Evolutionary conservation across 2,888 invertebrate genomes (phyloP).

Genomic region (Temnothorax unifasciatus): DNA sequence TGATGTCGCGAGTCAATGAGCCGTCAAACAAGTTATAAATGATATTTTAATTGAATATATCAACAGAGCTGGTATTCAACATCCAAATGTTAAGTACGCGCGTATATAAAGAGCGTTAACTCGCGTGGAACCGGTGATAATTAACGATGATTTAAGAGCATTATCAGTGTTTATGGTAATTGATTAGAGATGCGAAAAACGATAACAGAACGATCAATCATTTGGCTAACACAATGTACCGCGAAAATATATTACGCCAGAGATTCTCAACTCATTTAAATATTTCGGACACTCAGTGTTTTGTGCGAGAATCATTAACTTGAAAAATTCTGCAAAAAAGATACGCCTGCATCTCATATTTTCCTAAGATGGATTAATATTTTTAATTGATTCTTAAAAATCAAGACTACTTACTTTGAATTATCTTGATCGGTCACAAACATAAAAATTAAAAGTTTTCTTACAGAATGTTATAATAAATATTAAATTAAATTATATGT

Average conservation of each 20-base stretch:
- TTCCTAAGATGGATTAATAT: neutral
- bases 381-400: neutral
- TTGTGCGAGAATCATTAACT: neutral
- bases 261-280: constrained; percentile 11
- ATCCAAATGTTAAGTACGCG: neutral
- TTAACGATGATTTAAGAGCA: constrained; percentile 36
- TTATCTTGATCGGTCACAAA: neutral
- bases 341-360: neutral
- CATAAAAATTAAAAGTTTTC: neutral
- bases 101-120: neutral
- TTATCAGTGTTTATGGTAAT: constrained; percentile 35
- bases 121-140: neutral
- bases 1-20: neutral
- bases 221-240: neutral
- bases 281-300: neutral
- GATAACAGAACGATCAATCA: constrained; percentile 26
- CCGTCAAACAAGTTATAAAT: constrained; percentile 22
- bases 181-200: constrained; percentile 21
- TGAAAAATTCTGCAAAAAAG: neutral
- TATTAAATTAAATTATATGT: neutral
- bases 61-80: constrained; percentile 9
- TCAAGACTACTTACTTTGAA: neutral
- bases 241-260: neutral
- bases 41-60: constrained; percentile 43
- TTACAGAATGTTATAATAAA: neutral